Percentiles rank a stretch among this genome's conserved stretches.
Conservation (phyloP, 2,888 invertebrate species). For the Heliconius hortense region DNA sequence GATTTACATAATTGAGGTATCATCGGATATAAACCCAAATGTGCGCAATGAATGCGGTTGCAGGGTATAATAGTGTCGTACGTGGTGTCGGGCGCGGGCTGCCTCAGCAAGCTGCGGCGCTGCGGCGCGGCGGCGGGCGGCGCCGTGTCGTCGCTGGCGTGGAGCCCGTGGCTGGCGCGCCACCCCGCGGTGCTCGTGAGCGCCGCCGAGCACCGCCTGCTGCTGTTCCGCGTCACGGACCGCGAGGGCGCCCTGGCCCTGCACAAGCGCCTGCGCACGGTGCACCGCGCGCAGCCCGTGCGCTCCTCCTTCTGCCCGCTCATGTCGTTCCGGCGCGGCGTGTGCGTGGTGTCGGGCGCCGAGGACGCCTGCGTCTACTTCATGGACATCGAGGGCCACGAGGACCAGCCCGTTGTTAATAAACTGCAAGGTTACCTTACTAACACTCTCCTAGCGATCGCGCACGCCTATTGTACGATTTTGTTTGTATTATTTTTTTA, state of each 20-base stretch:
- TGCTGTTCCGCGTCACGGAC: slow-evolving; percentile 83
- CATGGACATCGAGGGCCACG: slow-evolving; percentile 85
- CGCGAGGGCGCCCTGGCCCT: slow-evolving; percentile 85
- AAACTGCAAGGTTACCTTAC: slow-evolving; percentile 76
- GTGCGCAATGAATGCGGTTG: no score
- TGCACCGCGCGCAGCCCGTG: slow-evolving; percentile 83
- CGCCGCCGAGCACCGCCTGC: slow-evolving; percentile 88
- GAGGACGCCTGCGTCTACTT: slow-evolving; percentile 91
- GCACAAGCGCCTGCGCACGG: slow-evolving; percentile 85
- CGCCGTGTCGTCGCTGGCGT: slow-evolving; percentile 88
- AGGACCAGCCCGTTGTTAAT: slow-evolving; percentile 80
- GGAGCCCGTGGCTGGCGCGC: slow-evolving; percentile 91
- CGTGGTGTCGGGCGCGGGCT: slow-evolving; percentile 84
- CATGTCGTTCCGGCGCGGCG: slow-evolving; percentile 91
- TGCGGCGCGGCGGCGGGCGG: slow-evolving; percentile 80
- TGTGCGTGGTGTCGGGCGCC: slow-evolving; percentile 90
- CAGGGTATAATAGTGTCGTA: slow-evolving; percentile 87
- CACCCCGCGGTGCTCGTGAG: slow-evolving; percentile 91
- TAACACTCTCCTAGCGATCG: no score
- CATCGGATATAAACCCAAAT: no score
- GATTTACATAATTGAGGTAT: no score
- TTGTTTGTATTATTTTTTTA: no score
- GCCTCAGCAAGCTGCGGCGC: slow-evolving; percentile 85
- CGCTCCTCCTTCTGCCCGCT: slow-evolving; percentile 92
- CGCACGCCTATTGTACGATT: no score